phyloP scores from a whole-genome alignment of 1,140 invertebrate species.

The Procambarus clarkii region DNA sequence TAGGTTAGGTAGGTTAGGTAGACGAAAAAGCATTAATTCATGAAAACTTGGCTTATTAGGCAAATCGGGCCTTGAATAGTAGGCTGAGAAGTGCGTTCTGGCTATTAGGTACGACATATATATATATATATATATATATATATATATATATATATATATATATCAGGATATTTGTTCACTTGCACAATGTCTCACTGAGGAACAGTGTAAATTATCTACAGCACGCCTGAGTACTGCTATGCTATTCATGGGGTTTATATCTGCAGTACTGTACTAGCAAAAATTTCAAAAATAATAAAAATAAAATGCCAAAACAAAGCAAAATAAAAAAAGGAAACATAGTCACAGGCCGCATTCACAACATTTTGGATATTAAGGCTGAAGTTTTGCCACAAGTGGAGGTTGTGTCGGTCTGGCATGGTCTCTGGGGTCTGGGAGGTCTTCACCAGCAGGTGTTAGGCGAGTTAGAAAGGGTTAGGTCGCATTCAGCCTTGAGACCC shows the following conservation, averaged over 20 bases:
- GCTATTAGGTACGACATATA: too few species aligned
- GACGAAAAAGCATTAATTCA: too few species aligned
- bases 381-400: conserved; percentile 19
- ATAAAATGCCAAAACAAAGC: not conserved
- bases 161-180: conserved; percentile 32
- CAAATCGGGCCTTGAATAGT: too few species aligned
- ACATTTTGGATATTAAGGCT: conserved; percentile 58
- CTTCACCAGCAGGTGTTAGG: conserved; percentile 3
- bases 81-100: too few species aligned
- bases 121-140: conserved; percentile 38
- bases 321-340: not conserved
- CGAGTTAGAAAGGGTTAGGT: not conserved
- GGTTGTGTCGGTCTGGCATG: conserved; percentile 15
- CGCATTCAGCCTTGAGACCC: conserved; percentile 53
- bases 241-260: not conserved
- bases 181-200: not conserved
- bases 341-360: conserved; percentile 33
- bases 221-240: conserved; percentile 3
- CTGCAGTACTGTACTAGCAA: not conserved
- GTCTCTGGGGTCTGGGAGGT: conserved; percentile 8
- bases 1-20: too few species aligned
- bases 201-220: conserved; percentile 27
- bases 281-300: not conserved
- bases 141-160: conserved; percentile 61
- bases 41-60: too few species aligned